phyloP scores from a whole-genome alignment of 1,140 invertebrate species.

The Drosophila kepulauana region DNA sequence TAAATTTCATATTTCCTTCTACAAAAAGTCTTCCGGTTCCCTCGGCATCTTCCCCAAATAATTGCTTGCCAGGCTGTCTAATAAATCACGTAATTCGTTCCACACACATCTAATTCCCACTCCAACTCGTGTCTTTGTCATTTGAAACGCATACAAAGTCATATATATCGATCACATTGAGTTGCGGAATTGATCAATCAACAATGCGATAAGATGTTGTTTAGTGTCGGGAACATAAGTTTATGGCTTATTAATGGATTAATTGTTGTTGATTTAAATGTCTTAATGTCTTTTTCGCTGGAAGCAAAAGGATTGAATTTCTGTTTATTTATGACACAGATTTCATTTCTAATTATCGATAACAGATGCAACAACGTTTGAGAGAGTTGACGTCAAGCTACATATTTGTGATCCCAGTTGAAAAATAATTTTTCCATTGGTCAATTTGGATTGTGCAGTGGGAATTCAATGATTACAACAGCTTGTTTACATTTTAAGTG shows the following conservation, averaged over 20 bases:
- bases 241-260: conserved; percentile 41
- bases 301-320: conserved; percentile 7
- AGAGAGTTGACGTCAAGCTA: conserved; percentile 1
- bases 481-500: conserved; percentile 54
- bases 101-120: conserved; percentile 1
- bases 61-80: background rate
- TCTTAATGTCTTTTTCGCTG: conserved; percentile 17
- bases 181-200: conserved; percentile 33
- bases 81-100: conserved; percentile 12
- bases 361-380: conserved; percentile 19
- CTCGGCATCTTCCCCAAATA: background rate
- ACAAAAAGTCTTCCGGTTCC: background rate
- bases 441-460: background rate
- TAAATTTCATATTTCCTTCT: background rate
- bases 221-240: conserved; percentile 27
- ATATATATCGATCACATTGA: conserved; percentile 26
- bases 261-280: conserved; percentile 34
- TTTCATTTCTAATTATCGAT: conserved; percentile 22
- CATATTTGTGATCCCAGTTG: conserved; percentile 7
- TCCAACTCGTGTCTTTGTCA: background rate
- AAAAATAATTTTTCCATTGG: conserved; percentile 14
- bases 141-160: conserved; percentile 3
- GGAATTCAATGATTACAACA: conserved; percentile 57
- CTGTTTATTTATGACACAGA: conserved; percentile 23
- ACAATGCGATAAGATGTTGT: conserved; percentile 14